phyloP scores from a whole-genome alignment of 35 echinoderm and acorn worm species.

The Holothuria glaberrima region DNA sequence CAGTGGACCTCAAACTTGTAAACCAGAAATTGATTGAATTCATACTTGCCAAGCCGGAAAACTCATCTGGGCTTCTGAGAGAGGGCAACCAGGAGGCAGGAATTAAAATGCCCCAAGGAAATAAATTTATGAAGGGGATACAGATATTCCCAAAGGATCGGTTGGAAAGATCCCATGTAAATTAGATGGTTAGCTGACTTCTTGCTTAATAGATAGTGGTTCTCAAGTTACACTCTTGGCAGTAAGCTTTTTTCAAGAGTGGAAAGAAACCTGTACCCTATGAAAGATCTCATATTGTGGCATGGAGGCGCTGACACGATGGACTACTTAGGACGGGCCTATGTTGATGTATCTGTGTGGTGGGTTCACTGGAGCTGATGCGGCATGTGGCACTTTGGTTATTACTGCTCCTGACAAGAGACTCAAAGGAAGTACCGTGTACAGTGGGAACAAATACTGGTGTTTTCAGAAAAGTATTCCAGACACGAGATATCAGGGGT shows the following conservation, averaged over 20 bases:
- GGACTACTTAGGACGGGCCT: conserved; percentile 67
- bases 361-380: conserved; percentile 31
- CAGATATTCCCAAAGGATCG: not conserved
- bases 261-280: conserved; percentile 25
- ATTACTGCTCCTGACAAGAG: conserved; percentile 55
- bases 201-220: conserved; percentile 13
- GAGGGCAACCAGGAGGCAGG: not conserved
- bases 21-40: not conserved
- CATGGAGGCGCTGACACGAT: conserved; percentile 77
- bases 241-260: conserved; percentile 51
- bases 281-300: conserved; percentile 63
- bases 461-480: conserved; percentile 46
- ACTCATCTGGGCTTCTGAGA: not conserved
- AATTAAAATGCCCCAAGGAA: no score
- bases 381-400: conserved; percentile 51
- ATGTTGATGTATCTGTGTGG: conserved; percentile 19
- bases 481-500: conserved; percentile 30
- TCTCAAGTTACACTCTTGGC: conserved; percentile 23
- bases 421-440: not conserved
- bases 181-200: not conserved
- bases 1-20: not conserved
- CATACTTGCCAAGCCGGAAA: not conserved
- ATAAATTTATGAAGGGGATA: not conserved
- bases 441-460: conserved; percentile 71
- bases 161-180: not conserved